phyloP scores from a whole-genome alignment of 2,888 invertebrate genomes.

The Leptopilina syphax region DNA sequence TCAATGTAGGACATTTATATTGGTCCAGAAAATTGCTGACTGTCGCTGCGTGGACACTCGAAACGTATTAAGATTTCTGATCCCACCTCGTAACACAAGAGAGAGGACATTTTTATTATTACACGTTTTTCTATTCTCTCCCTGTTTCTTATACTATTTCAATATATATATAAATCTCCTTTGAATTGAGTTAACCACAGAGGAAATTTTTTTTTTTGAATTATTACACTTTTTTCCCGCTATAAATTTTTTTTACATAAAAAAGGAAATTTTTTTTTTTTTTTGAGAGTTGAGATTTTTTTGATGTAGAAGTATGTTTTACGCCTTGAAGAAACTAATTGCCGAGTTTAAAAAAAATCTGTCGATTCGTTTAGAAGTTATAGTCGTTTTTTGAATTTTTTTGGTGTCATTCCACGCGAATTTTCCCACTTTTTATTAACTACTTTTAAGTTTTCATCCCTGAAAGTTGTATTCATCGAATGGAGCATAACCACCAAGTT shows the following conservation, averaged over 20 bases:
- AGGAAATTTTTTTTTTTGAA: too few species aligned
- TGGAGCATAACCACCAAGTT: too few species aligned
- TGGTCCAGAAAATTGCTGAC: constrained; percentile 73
- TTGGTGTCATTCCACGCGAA: not conserved
- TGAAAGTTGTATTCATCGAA: not conserved
- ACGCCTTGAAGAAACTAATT: not conserved
- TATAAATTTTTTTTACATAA: too few species aligned
- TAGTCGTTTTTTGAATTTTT: not conserved
- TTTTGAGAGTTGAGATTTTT: too few species aligned
- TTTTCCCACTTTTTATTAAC: too few species aligned
- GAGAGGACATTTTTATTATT: constrained; percentile 71
- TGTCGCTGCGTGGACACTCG: constrained; percentile 51
- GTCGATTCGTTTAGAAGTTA: not conserved
- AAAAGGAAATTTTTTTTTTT: constrained; percentile 58
- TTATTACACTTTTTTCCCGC: too few species aligned
- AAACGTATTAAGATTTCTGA: constrained; percentile 76
- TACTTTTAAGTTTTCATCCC: too few species aligned
- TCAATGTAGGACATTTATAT: constrained; percentile 75
- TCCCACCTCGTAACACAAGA: constrained; percentile 60
- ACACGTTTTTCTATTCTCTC: constrained; percentile 54
- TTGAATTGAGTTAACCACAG: constrained; percentile 52
- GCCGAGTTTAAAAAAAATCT: not conserved
- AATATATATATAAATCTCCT: constrained; percentile 27
- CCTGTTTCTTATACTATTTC: too few species aligned
- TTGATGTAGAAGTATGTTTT: too few species aligned